phyloP scores from a whole-genome alignment of 2,888 invertebrate species.

The Petrolisthes cinctipes region DNA sequence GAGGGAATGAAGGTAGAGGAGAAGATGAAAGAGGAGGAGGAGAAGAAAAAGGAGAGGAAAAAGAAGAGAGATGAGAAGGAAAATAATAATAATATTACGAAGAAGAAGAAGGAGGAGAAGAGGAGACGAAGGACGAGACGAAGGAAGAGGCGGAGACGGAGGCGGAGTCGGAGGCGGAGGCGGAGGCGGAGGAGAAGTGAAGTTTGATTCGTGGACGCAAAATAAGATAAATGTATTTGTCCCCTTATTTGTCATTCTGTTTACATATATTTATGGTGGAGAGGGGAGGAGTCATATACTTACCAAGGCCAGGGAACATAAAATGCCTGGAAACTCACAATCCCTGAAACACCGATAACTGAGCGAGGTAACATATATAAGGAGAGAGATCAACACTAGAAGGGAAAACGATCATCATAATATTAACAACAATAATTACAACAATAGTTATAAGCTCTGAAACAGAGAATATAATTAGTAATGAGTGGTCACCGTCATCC shows the following conservation, averaged over 20 bases:
- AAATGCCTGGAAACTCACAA: constrained; percentile 22
- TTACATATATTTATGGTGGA: neutral
- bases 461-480: no score
- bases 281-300: neutral
- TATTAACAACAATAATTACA: constrained; percentile 9
- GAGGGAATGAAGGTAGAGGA: no score
- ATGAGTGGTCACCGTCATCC: no score
- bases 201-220: neutral
- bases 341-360: constrained; percentile 26
- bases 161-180: neutral
- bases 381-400: neutral
- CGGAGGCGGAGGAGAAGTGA: neutral
- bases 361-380: no score
- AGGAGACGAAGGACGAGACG: neutral
- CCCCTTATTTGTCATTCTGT: no score
- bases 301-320: neutral
- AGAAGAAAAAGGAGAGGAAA: no score
- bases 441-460: neutral
- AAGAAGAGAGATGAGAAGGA: no score
- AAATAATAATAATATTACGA: neutral
- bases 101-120: neutral
- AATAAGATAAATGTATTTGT: neutral
- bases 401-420: constrained; percentile 14
- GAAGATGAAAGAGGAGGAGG: no score
- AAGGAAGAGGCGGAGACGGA: neutral